Evolutionary conservation across 2,113 vertebrate species (phyloP), one percentile per base, ranked within the genome.

Genomic region (Tichodroma muraria): DNA sequence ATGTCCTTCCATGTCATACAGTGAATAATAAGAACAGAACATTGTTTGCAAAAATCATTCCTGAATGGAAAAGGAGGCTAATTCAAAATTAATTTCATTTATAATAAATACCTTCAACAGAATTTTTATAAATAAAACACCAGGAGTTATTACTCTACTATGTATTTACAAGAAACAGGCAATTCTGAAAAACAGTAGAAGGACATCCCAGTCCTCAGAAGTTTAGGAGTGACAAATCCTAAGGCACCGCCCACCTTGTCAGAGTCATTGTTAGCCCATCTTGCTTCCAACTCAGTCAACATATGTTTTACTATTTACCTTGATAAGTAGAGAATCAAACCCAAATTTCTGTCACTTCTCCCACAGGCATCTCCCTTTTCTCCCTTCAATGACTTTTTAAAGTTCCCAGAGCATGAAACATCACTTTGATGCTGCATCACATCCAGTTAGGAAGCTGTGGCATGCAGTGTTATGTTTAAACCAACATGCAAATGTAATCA

Each of bases 391-490:
- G 92, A 88, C 64, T 95, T 91, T 82, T 83, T 86, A 57, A 96
- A 85, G 82, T 92, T 95, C 59, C 81, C 89, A 96, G 93, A 96
- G 95, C 90, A 95, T 91, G 94, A 97, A 98, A 95, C 80, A 93
- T 96, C 92, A 89, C 85, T 97, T 97, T 96, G 83, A 98, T 97
- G 92, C 89, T 95, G 68, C 91, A 81, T 96, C 95, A 97, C 96
- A 96, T 95, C 91, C 86, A 95, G 60, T 95, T 92, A 95, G 88
- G 68, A 95, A 96, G 84, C 88, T 49, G 50, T 90, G 92, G 96
- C 93, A 81, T 59, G 76, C 83, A 95, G 80, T 59, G 88, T 75
- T 97, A 73, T 30, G 53, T 93, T 96, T 85, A 96, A 94, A 96
- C 53, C 90, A 91, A 93, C 86, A 88, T 94, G 90, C 89, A 97